A percentile compares a stretch with the other conserved stretches of the same genome.
Evolutionary conservation across 2,888 invertebrate species (phyloP).

Genomic region (Eupsilia transversa): DNA sequence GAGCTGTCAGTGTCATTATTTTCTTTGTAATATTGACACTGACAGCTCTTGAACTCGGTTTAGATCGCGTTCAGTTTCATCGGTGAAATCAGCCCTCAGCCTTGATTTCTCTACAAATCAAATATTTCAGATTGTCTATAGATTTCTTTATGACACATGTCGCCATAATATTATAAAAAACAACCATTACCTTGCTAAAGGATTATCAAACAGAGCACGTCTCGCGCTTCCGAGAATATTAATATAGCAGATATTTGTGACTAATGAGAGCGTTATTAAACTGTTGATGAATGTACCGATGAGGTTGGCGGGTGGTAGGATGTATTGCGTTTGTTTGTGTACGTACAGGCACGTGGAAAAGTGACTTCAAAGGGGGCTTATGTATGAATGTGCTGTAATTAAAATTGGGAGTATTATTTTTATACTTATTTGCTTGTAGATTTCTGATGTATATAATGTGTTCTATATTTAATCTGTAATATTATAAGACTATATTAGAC

Average conservation of each 20-base stretch:
- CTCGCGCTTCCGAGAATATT: slow-evolving; percentile 2
- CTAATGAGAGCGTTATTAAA: slow-evolving; percentile 41
- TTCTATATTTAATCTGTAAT: too few relatives aligned
- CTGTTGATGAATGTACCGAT: slow-evolving; percentile 38
- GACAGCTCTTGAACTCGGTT: too few relatives aligned
- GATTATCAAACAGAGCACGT: slow-evolving; percentile 16
- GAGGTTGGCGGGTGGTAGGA: background rate
- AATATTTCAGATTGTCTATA: background rate
- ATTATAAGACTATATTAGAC: too few relatives aligned
- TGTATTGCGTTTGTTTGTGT: background rate
- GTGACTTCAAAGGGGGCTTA: background rate
- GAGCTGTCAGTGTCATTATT: too few relatives aligned
- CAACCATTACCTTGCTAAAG: background rate
- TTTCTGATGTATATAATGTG: too few relatives aligned
- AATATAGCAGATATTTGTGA: slow-evolving; percentile 8
- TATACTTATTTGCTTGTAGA: too few relatives aligned
- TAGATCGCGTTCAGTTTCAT: too few relatives aligned
- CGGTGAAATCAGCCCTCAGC: too few relatives aligned
- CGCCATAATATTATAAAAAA: background rate
- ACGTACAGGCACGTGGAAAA: background rate
- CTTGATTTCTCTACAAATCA: background rate
- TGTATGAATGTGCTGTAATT: background rate
- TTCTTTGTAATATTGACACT: too few relatives aligned
- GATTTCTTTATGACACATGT: background rate
- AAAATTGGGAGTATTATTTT: background rate